Percentiles rank a stretch among this genome's conserved stretches.
These are phyloP conservation scores for Diabrotica undecimpunctata DNA, from an alignment of 1,140 invertebrate genomes.

Conservation along the genomic window DNA sequence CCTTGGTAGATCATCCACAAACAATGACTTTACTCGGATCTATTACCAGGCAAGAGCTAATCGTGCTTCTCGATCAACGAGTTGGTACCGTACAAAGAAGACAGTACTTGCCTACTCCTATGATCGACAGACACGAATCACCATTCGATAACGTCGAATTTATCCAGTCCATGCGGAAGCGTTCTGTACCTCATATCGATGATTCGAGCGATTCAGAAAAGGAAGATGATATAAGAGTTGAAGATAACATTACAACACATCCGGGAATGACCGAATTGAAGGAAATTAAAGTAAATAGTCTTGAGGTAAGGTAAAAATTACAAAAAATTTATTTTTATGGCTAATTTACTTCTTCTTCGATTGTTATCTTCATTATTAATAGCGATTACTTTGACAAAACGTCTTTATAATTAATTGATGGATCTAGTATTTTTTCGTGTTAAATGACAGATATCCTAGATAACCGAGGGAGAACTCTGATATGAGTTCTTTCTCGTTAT, in stretches of 20 bases:
- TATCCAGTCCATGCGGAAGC: conserved; percentile 11
- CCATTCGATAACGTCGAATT: conserved; percentile 10
- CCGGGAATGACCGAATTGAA: conserved; percentile 4
- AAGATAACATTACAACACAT: conserved; percentile 5
- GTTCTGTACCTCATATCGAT: conserved; percentile 10
- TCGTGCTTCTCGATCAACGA: conserved; percentile 80
- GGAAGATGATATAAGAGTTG: conserved; percentile 8
- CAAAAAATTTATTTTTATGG: too few relatives aligned
- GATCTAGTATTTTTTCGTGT: too few relatives aligned
- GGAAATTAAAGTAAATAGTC: conserved; percentile 5
- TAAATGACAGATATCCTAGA: too few relatives aligned
- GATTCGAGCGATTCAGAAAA: conserved; percentile 16
- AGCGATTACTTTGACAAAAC: not conserved
- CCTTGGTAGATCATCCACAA: conserved; percentile 83
- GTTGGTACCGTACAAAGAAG: conserved; percentile 78
- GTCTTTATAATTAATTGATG: too few relatives aligned
- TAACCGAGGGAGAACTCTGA: too few relatives aligned
- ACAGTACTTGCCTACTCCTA: conserved; percentile 55
- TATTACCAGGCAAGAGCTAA: conserved; percentile 82
- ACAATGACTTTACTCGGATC: conserved; percentile 93
- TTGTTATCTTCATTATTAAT: not conserved
- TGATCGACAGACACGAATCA: conserved; percentile 37
- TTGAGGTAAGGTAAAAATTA: not conserved
- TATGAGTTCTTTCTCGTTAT: too few relatives aligned
- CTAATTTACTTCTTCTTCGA: not conserved